Conservation (phyloP, 2,797 vertebrate species). For the Coluber constrictor region DNA sequence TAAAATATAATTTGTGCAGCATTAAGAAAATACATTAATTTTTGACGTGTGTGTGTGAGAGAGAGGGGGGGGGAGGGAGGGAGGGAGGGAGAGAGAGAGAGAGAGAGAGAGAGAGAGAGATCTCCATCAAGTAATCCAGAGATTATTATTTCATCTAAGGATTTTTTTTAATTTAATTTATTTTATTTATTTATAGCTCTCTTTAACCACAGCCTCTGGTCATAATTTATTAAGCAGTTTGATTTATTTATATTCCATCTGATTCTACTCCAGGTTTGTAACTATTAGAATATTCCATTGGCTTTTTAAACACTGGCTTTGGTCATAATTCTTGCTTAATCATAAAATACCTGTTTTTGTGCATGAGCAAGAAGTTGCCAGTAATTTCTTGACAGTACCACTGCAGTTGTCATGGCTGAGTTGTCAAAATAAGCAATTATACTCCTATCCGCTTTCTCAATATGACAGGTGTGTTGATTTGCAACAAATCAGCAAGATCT, state of each 20-base stretch:
- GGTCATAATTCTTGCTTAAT: constrained; percentile 27
- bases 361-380: not conserved
- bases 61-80: not conserved
- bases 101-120: not conserved
- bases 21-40: not conserved
- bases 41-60: not conserved
- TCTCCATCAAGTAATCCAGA: not conserved
- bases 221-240: not conserved
- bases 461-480: not conserved
- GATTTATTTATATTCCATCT: not conserved
- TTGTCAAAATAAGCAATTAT: not conserved
- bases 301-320: not conserved
- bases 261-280: not conserved
- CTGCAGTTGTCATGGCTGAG: not conserved
- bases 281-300: not conserved
- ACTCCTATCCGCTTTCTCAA: not conserved
- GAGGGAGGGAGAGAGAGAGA: too few relatives aligned
- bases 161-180: not conserved
- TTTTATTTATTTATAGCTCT: not conserved
- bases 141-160: not conserved
- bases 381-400: not conserved
- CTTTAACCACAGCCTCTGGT: not conserved
- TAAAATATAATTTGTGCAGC: not conserved
- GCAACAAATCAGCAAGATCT: constrained; percentile 5
- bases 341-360: constrained; percentile 20